Conservation (phyloP, 2,797 vertebrate genomes). For the Pantherophis vulpinus region DNA sequence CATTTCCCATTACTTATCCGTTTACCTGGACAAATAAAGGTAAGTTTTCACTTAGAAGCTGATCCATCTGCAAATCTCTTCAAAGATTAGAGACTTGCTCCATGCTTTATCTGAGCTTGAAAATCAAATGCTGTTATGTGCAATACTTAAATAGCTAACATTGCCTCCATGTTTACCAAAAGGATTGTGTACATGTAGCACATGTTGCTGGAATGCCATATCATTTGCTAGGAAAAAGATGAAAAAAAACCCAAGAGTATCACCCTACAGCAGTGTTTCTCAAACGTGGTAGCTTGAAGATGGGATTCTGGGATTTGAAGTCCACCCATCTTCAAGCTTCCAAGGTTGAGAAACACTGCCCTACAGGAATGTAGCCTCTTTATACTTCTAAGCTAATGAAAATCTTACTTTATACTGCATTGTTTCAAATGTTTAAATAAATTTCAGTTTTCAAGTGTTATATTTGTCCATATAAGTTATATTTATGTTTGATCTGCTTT, state of each 20-base stretch:
- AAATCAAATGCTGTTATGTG: conserved; percentile 16
- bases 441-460: not conserved
- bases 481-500: not conserved
- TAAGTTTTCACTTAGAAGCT: conserved; percentile 29
- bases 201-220: not conserved
- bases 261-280: not conserved
- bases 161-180: not conserved
- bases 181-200: not conserved
- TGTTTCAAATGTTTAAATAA: not conserved
- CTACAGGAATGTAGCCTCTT: not conserved
- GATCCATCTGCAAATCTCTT: not conserved
- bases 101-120: conserved; percentile 26
- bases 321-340: too few relatives aligned
- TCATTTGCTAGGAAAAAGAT: not conserved
- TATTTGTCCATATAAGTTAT: not conserved
- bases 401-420: not conserved
- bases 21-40: conserved; percentile 35
- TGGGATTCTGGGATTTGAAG: too few relatives aligned
- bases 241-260: not conserved
- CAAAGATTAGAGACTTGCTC: conserved; percentile 21
- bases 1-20: conserved; percentile 34
- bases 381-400: not conserved
- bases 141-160: not conserved
- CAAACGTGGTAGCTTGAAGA: too few relatives aligned
- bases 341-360: not conserved